Percentiles rank a stretch among this genome's conserved stretches.
Evolutionary conservation across 2,113 vertebrate genomes (phyloP).

Genomic region (Laticauda laticaudata): DNA sequence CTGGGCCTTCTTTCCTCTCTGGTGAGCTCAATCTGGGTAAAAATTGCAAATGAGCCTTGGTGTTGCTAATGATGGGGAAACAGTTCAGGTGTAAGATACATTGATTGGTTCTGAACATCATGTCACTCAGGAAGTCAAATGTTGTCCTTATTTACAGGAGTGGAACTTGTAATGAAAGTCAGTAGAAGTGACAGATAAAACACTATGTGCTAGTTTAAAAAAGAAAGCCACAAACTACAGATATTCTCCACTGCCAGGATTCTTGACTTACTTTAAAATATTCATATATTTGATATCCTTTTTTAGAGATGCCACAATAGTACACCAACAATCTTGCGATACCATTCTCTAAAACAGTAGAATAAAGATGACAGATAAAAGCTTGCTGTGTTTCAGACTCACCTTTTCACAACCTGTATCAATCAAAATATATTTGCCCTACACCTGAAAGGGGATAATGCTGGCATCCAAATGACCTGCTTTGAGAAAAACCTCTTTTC

Average conservation of each 20-base stretch:
- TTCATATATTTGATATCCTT: neutral
- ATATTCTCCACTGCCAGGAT: neutral
- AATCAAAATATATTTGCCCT: neutral
- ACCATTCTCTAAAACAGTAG: neutral
- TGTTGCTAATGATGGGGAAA: neutral
- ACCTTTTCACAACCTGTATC: neutral
- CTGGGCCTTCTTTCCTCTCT: neutral
- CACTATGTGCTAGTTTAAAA: neutral
- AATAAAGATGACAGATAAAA: neutral
- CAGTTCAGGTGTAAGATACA: conserved; percentile 31
- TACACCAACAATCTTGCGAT: neutral
- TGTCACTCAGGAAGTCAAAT: conserved; percentile 7
- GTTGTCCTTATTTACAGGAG: conserved; percentile 5
- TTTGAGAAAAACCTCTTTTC: neutral
- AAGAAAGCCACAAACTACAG: neutral
- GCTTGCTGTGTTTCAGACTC: neutral
- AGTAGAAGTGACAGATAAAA: neutral
- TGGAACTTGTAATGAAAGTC: conserved; percentile 4
- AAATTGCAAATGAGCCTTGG: conserved; percentile 21
- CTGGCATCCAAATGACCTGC: neutral
- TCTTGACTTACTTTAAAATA: neutral
- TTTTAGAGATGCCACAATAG: neutral
- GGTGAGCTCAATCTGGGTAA: conserved; percentile 1
- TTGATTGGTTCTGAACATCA: conserved; percentile 40
- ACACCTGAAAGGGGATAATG: neutral